Evolutionary conservation across 2,888 invertebrate genomes (phyloP).

Genomic region (Oxytorus armatus): DNA sequence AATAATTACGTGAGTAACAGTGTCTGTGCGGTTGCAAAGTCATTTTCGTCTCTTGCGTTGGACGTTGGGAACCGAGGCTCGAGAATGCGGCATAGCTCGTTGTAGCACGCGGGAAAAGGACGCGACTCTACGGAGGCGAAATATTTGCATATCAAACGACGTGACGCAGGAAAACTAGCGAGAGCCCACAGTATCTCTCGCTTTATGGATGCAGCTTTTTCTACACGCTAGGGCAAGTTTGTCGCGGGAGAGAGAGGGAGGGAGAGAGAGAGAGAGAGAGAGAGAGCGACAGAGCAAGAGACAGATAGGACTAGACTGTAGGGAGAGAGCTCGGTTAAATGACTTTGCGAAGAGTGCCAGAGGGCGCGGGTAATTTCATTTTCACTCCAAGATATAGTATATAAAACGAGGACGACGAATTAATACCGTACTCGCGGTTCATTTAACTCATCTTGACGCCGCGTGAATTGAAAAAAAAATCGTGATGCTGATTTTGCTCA

Average conservation of each 20-base stretch:
- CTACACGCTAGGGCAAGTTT: conserved; percentile 33
- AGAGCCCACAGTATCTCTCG: conserved; percentile 55
- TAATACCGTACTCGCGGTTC: conserved; percentile 60
- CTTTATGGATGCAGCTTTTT: conserved; percentile 69
- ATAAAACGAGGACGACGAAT: conserved; percentile 58
- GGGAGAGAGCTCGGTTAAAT: conserved; percentile 48
- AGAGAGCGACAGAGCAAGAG: conserved; percentile 6
- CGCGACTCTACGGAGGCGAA: conserved; percentile 59
- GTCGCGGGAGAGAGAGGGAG: conserved; percentile 14
- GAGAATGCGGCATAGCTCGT: conserved; percentile 50
- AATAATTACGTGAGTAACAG: conserved; percentile 66
- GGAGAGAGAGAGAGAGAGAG: not conserved
- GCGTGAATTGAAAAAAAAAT: conserved; percentile 5
- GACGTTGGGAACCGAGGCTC: conserved; percentile 61
- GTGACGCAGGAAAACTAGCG: conserved; percentile 60
- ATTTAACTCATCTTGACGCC: conserved; percentile 50
- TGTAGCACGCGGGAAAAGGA: conserved; percentile 38
- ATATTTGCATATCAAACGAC: conserved; percentile 73
- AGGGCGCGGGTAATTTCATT: conserved; percentile 67
- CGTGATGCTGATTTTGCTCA: not conserved
- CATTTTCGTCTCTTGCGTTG: conserved; percentile 61
- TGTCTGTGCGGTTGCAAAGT: conserved; percentile 60
- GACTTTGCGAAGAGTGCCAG: conserved; percentile 68
- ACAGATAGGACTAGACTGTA: conserved; percentile 30
- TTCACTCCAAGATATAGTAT: conserved; percentile 52